Conservation (phyloP, 2,797 vertebrate species). For the Lateolabrax maculatus region DNA sequence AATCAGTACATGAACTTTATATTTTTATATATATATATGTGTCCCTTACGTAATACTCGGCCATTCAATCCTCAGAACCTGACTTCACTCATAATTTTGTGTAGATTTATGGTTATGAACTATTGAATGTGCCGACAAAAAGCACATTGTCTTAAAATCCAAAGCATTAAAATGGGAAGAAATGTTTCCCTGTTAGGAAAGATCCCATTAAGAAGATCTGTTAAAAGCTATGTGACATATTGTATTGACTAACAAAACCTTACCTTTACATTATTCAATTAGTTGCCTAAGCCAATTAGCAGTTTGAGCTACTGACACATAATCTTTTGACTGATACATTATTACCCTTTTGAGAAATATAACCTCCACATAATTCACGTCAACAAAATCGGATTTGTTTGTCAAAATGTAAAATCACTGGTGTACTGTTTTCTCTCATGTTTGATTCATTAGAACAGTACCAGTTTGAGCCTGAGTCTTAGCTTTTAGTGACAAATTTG, state of each 20-base stretch:
- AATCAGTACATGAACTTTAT: too few relatives aligned
- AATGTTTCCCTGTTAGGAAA: neutral
- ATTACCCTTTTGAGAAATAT: neutral
- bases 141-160: neutral
- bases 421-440: neutral
- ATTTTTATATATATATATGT: too few relatives aligned
- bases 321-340: constrained; percentile 6
- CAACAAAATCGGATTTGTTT: neutral
- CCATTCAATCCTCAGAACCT: neutral
- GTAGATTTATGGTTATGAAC: neutral
- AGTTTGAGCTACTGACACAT: neutral
- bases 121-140: neutral
- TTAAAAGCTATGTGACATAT: neutral
- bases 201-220: neutral
- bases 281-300: neutral
- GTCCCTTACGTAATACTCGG: neutral
- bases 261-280: neutral
- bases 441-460: neutral
- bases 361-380: constrained; percentile 3
- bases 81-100: neutral
- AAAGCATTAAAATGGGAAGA: neutral
- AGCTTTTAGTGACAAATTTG: neutral
- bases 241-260: neutral
- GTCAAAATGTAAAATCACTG: constrained; percentile 2
- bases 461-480: neutral